Evolutionary conservation across 1,140 invertebrate genomes (phyloP), one percentile per base, ranked within the genome.

Genomic region (Trichonephila inaurata): DNA sequence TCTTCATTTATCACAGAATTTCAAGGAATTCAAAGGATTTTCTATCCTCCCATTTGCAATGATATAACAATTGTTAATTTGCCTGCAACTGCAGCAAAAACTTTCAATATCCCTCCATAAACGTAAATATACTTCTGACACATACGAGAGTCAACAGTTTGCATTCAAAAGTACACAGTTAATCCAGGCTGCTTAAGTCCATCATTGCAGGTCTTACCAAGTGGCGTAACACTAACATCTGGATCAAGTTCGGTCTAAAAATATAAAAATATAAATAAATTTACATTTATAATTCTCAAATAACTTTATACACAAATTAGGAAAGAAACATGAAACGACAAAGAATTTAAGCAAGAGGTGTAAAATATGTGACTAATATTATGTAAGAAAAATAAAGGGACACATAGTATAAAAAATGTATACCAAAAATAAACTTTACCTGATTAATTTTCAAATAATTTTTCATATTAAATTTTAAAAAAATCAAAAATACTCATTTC

Each of bases 161-260:
- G 58, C 2, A 69, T n/a, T 77, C 62, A 97, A 94, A 97, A 97
- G 94, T 97, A 97, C 18, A 97, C 96, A 10, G 96, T 97, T 24
- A 97, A 96, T 94, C 97, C 97, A 61, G 96, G 96, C 94, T 96
- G 96, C 96, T 77, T 95, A 95, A 60, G 95, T 95, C 18, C 94
- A 61, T 94, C 96, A 95, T 94, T 95, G 33, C 69, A 89, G 7
- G 91, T 95, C 72, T 95, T 96, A 58, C 95, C 95, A 92, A 96
- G 95, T 92, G 96, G 96, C n/a, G 96, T 96, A 3, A 96, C 96
- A 91, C 96, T 96, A 62, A 96, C 96, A 94, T 96, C 96, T 61
- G 96, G 96, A 91, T 96, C 96, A 66, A 96, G 95, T 94, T 96
- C 96, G 77, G 96, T 96, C 96, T 97, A 61, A 95, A 93, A 69